Evolutionary conservation across 2,888 invertebrate species (phyloP).

Genomic region (Tetheella fluctuosa): DNA sequence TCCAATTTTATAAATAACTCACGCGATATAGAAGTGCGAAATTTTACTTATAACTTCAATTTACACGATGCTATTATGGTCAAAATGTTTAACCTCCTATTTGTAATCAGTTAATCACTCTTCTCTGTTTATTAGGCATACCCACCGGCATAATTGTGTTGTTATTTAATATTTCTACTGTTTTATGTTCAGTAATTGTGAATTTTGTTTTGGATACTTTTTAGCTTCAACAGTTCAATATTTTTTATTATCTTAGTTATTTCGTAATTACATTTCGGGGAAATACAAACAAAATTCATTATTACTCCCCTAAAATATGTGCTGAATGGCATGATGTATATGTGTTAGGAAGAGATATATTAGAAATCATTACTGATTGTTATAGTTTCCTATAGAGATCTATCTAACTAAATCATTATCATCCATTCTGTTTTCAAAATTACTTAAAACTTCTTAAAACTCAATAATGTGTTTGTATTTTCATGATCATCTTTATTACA

Average conservation of each 20-base stretch:
- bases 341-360: slow-evolving; percentile 57
- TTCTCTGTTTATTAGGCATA: slow-evolving; percentile 59
- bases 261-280: slow-evolving; percentile 13
- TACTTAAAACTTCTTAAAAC: slow-evolving; percentile 25
- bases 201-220: slow-evolving; percentile 30
- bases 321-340: slow-evolving; percentile 75
- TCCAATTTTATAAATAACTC: not conserved
- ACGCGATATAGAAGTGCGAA: not conserved
- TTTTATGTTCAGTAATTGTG: slow-evolving; percentile 46
- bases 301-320: slow-evolving; percentile 32
- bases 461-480: slow-evolving; percentile 35
- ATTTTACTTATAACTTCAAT: slow-evolving; percentile 5
- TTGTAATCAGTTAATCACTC: slow-evolving; percentile 69
- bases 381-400: slow-evolving; percentile 32
- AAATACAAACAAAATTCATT: slow-evolving; percentile 30
- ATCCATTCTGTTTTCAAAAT: slow-evolving; percentile 33
- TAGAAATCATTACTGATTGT: not conserved
- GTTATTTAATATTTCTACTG: slow-evolving; percentile 49
- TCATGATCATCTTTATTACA: slow-evolving; percentile 54
- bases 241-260: not conserved
- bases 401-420: slow-evolving; percentile 21
- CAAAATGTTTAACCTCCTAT: slow-evolving; percentile 53
- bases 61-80: slow-evolving; percentile 49
- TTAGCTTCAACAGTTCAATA: not conserved
- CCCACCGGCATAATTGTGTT: slow-evolving; percentile 62